Percentiles rank a stretch among this genome's conserved stretches.
These are phyloP conservation scores for Melanostigma gelatinosum DNA, from an alignment of 2,113 vertebrate genomes.

Conservation along the genomic window DNA sequence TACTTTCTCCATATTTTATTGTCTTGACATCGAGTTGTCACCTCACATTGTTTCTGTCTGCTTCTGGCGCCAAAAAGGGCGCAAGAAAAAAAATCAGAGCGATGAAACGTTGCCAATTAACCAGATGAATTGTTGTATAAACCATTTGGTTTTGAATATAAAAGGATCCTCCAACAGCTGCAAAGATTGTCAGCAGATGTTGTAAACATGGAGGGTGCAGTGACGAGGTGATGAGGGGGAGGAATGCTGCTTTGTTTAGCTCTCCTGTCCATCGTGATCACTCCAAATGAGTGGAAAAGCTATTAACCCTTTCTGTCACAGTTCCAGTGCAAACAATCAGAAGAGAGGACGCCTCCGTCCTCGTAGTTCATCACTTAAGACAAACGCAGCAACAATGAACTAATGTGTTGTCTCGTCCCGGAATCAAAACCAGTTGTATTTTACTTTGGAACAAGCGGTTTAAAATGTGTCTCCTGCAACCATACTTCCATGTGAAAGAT, in stretches of 20 bases:
- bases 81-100: background rate
- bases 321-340: slow-evolving; percentile 1
- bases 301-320: slow-evolving; percentile 27
- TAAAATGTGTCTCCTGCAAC: background rate
- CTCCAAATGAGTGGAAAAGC: slow-evolving; percentile 44
- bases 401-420: background rate
- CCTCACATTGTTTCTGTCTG: slow-evolving; percentile 23
- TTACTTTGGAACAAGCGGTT: background rate
- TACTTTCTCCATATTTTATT: background rate
- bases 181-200: slow-evolving; percentile 76
- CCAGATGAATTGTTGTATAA: slow-evolving; percentile 2
- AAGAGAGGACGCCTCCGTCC: slow-evolving; percentile 28
- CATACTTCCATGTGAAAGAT: background rate
- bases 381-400: background rate
- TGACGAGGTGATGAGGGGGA: slow-evolving; percentile 70
- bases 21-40: slow-evolving; percentile 7
- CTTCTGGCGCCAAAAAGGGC: slow-evolving; percentile 5
- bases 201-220: slow-evolving; percentile 56
- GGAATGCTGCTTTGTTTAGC: slow-evolving; percentile 70
- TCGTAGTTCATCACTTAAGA: background rate
- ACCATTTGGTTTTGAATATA: slow-evolving; percentile 28
- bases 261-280: slow-evolving; percentile 47
- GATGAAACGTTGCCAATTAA: slow-evolving; percentile 4
- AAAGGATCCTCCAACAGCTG: slow-evolving; percentile 22
- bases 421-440: slow-evolving; percentile 36